phyloP scores from a whole-genome alignment of 2,888 invertebrate species.

The Nasonovia ribisnigri region DNA sequence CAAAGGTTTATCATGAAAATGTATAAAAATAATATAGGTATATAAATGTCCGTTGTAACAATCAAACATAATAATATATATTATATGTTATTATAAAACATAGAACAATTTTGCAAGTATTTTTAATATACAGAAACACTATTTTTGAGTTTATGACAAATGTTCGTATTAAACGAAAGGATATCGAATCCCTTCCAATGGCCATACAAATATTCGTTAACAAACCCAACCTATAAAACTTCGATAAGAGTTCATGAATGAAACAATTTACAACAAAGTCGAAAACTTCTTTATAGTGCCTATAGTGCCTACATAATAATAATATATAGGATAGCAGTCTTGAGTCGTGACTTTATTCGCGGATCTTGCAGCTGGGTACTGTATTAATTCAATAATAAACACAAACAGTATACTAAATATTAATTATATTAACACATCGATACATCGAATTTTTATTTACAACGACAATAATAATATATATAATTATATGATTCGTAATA shows the following conservation, averaged over 20 bases:
- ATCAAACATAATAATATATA: background rate
- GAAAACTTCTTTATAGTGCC: background rate
- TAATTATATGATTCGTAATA: conserved; percentile 32
- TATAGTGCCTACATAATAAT: background rate
- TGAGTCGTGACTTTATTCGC: background rate
- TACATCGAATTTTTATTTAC: conserved; percentile 55
- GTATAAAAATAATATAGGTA: background rate
- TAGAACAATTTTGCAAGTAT: background rate
- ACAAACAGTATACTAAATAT: background rate
- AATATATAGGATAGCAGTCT: background rate
- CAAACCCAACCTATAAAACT: background rate
- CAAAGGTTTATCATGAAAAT: no score
- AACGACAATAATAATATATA: conserved; percentile 22
- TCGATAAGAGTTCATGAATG: background rate
- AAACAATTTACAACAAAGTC: background rate
- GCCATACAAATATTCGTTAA: background rate
- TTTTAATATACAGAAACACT: background rate
- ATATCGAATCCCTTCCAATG: background rate
- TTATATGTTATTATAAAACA: background rate
- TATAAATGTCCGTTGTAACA: background rate
- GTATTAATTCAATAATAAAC: conserved; percentile 5
- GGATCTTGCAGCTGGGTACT: background rate
- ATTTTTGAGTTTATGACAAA: background rate
- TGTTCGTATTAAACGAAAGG: background rate
- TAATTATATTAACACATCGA: conserved; percentile 17